Evolutionary conservation across 2,888 invertebrate species (phyloP), one percentile per base, ranked within the genome.

Genomic region (Dermolepida albohirtum): DNA sequence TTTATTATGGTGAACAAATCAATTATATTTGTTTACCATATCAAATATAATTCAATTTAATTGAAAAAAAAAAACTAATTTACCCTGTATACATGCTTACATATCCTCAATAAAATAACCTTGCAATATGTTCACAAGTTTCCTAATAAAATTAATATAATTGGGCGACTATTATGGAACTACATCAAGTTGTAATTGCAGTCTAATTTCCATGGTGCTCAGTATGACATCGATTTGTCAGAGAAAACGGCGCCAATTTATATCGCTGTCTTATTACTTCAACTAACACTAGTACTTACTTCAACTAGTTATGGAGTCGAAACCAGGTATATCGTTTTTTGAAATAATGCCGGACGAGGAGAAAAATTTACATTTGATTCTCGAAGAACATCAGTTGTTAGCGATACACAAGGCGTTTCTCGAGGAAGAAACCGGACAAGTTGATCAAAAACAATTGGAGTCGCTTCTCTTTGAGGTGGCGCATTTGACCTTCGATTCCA

Each of bases 401-500:
- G 83, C 83, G 70, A 79, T 88, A 39, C 83, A 85, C 69, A 81
- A 85, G 22, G 82, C 81, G 0, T 88, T 88, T 73, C 80, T 84
- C 52, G 74, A 75, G 6, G 82, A 85, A 0, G 82, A 84, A 52
- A 79, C 77, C 22, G 82, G 84, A 64, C 83, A 83, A 73, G 74
- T 88, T 74, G 77, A 84, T 34, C 82, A 83, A 0, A 78, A 77
- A 1, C 82, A 85, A 71, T 83, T 88, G 57, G 80, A 85, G 71
- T 80, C 82, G 16, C 70, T 84, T 27, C 75, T 88, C 8, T 76
- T 78, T 47, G 84, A 78, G 1, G 71, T 85, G 49, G 84, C 86
- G 0, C 85, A 84, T 69, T 82, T 87, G 11, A 84, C 84, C 64
- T 87, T 86, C 70, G 84, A 84, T 41, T 87, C 89, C 41, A 88